Conservation (phyloP, 1,140 invertebrate species). For the Leptinotarsa lineolata region DNA sequence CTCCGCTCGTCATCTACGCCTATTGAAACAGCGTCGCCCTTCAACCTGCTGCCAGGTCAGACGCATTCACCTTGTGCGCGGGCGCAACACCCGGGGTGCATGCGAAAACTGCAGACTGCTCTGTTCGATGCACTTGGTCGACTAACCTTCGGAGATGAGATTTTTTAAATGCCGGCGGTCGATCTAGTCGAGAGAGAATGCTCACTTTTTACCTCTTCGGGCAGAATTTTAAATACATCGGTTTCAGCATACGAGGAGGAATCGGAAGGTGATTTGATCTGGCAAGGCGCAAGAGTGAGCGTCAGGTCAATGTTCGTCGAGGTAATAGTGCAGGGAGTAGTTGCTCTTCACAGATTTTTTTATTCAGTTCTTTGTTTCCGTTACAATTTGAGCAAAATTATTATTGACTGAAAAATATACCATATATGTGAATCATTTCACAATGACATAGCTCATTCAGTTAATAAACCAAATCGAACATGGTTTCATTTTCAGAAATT, state of each 20-base stretch:
- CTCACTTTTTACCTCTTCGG: neutral
- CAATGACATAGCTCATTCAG: too few relatives aligned
- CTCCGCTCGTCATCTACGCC: neutral
- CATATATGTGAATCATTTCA: too few relatives aligned
- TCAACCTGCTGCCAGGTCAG: constrained; percentile 55
- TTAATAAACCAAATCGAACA: too few relatives aligned
- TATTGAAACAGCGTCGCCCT: constrained; percentile 45
- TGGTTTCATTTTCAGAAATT: too few relatives aligned
- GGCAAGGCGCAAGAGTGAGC: too few relatives aligned
- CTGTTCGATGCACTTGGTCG: constrained; percentile 11
- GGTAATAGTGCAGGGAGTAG: too few relatives aligned
- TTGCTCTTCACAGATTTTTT: too few relatives aligned
- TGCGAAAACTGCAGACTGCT: constrained; percentile 37
- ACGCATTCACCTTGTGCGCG: constrained; percentile 53
- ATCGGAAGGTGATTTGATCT: too few relatives aligned
- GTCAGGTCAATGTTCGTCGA: too few relatives aligned
- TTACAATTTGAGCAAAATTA: too few relatives aligned
- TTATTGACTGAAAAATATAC: too few relatives aligned
- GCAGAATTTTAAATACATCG: neutral
- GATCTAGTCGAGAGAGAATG: constrained; percentile 13
- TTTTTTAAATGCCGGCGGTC: constrained; percentile 13
- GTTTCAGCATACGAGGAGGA: neutral
- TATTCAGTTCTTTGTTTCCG: too few relatives aligned
- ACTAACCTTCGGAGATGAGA: constrained; percentile 33
- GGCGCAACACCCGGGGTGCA: constrained; percentile 44